Evolutionary conservation across 2,113 vertebrate species (phyloP), one percentile per base, ranked within the genome.

Genomic region (Serinus canaria): DNA sequence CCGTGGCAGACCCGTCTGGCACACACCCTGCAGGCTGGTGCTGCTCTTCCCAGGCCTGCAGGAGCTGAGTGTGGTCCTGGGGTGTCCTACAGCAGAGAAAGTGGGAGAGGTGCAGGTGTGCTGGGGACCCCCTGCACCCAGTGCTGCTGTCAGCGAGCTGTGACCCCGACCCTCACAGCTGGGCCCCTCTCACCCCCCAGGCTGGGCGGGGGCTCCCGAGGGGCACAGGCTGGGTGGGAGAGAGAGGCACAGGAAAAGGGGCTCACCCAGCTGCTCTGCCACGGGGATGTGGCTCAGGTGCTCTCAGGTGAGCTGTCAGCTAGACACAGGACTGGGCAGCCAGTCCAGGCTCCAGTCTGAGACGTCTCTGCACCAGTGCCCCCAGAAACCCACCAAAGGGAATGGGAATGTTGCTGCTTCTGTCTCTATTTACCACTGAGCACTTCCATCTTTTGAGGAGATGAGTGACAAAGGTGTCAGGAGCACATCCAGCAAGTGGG

Each of bases 241-340:
- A 23, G 18, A 24, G 27, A 13, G 10, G 6, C 11, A n/a, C 11
- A n/a, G 20, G 0, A 0, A 5, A 19, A 10, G 19, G 49, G 44
- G 53, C 47, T 68, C 23, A 11, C 1, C 50, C 50, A 7, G 27
- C 5, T 28, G 50, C 50, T 30, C 31, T 56, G 53, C 19, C 37
- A 0, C 0, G 7, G 77, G 35, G 8, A 31, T 3, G 19, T 1
- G 15, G 44, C 56, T 47, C 16, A 15, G 56, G 49, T 2, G 27
- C 28, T 33, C 52, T 24, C n/a, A 6, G 41, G 41, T 43, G 41
- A 43, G 41, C 41, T 43, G 41, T 43, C 41, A 43, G 39, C 41
- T 13, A 44, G 15, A 12, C 4, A 2, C 35, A 5, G 28, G 27
- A 5, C 25, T 23, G 50, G 63, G 31, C 62, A 35, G 6, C 7